Base-by-base conservation (phyloP, 2,888 invertebrate genomes). In the Cosmia pyralina region DNA sequence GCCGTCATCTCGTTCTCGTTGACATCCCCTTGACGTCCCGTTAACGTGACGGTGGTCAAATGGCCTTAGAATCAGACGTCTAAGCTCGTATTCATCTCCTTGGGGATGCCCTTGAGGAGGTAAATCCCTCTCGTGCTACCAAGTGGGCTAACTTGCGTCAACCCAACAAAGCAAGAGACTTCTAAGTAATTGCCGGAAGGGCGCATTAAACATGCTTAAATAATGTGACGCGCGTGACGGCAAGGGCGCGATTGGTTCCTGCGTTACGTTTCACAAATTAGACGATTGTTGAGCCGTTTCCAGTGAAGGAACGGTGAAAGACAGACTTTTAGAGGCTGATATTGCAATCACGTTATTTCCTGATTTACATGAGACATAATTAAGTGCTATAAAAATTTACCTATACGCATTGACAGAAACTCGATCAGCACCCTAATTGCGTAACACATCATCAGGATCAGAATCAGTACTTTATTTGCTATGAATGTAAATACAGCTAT, bases 161-260 rank as follows among this genome's bases (percentile, higher is more conserved):
- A 50, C 46, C 48, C 66, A n/a, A 63, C 62, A 34, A 69, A 60
- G 44, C 55, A 78, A 58, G 53, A 58, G 66, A 22, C 44, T 19
- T 59, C 13, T 65, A 50, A 52, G 44, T 63, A 69, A 28, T 52
- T 34, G n/a, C 44, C 46, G 0, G 22, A 38, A 65, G 50, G 52
- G 28, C 6, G 44, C 57, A 79, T 77, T 50, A 73, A 66, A 79
- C 41, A 73, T 79, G 62, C 55, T 66, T 79, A 55, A 7, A 59
- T 65, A 72, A 64, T 59, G 13, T 34, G n/a, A 38, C 3, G 13
- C 17, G n/a, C 28, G 5, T 48, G 46, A 55, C n/a, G 48, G 28
- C 8, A 7, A 28, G 13, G 8, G 19, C 19, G 48, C 19, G 17
- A 38, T 52, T 34, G 28, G 46, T 72, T 58, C 17, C 11, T 19